Evolutionary conservation across 2,797 vertebrate genomes (phyloP).

Genomic region (Poecile montanus): DNA sequence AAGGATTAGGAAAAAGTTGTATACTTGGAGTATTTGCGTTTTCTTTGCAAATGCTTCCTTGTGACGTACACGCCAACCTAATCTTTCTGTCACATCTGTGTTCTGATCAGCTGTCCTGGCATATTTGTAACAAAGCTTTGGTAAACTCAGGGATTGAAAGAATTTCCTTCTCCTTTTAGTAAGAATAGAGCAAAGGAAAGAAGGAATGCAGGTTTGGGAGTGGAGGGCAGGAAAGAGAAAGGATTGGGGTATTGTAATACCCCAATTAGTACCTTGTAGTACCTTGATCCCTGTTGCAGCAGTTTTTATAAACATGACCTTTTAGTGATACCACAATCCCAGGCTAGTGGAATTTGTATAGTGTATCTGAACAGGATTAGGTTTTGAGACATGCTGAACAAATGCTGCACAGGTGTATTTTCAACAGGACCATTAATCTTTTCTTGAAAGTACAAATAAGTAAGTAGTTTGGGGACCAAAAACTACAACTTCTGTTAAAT

Average conservation of each 20-base stretch:
- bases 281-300: background rate
- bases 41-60: background rate
- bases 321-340: background rate
- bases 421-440: background rate
- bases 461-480: background rate
- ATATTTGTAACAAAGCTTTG: background rate
- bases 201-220: background rate
- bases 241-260: background rate
- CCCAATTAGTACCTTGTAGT: too few species aligned
- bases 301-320: background rate
- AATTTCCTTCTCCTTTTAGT: background rate
- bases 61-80: rapidly evolving
- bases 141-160: background rate
- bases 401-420: background rate
- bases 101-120: background rate
- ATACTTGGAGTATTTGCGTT: rapidly evolving
- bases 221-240: rapidly evolving
- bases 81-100: background rate
- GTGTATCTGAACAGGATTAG: background rate
- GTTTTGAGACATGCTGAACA: background rate
- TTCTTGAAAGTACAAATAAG: background rate
- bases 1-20: background rate
- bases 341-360: background rate
- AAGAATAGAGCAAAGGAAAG: background rate
- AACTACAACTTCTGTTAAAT: background rate